Percentiles rank a stretch among this genome's conserved stretches.
Evolutionary conservation across 2,113 vertebrate species (phyloP).

Genomic region (Barnardius zonarius): DNA sequence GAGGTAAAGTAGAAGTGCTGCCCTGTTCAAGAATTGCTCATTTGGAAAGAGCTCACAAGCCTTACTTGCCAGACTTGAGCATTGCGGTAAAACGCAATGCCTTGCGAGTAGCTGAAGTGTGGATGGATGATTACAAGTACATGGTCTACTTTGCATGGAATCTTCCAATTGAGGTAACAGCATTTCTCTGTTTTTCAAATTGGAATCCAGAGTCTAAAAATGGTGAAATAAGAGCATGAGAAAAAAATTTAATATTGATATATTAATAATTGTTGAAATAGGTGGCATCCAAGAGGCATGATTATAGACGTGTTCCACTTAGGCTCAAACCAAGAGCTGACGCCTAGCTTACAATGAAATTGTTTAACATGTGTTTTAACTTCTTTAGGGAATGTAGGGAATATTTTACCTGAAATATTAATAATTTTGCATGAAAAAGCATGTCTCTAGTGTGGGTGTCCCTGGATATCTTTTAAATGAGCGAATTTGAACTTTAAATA

Average conservation of each 20-base stretch:
- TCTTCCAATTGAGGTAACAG: conserved; percentile 68
- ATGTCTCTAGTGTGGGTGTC: neutral
- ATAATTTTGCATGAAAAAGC: neutral
- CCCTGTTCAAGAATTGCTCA: conserved; percentile 80
- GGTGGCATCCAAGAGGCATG: neutral
- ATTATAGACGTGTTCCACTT: neutral
- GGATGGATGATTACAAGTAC: conserved; percentile 81
- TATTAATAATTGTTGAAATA: neutral
- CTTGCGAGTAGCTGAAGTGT: conserved; percentile 76
- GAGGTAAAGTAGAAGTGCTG: conserved; percentile 80
- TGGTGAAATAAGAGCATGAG: neutral
- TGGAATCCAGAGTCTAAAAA: neutral
- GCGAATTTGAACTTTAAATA: neutral
- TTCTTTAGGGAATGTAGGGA: neutral
- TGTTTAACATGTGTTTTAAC: neutral
- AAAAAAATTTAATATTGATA: neutral
- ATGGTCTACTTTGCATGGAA: conserved; percentile 81
- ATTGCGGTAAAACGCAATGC: conserved; percentile 68
- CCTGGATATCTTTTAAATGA: neutral
- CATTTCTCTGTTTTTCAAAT: neutral
- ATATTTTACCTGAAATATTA: neutral
- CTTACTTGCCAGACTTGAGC: conserved; percentile 69
- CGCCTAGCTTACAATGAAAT: neutral
- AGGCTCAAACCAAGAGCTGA: neutral
- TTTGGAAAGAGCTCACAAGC: conserved; percentile 76